Base-by-base conservation (phyloP, 2,888 invertebrate genomes). In the Pharmacophagus antenor region DNA sequence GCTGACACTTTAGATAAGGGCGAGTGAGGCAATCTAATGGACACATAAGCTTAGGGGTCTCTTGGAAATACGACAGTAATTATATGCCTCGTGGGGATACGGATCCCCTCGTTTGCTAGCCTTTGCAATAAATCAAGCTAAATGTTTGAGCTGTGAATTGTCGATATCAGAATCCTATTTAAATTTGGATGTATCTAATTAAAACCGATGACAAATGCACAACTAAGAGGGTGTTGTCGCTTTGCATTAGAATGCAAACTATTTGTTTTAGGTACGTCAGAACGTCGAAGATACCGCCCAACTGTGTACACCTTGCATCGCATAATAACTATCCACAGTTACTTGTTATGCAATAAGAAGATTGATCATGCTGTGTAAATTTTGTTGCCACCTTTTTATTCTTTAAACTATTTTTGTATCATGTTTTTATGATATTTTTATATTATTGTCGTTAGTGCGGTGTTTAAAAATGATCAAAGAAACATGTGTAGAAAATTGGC, bases 91-190 rank as follows among this genome's bases (percentile, higher is more conserved):
- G 76, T 73, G 69, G 70, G 77, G 77, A 71, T 70, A 71, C 67
- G 67, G 65, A 74, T 70, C 61, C 61, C 67, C 71, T 70, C 57
- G 54, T 23, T 17, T 52, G 42, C 71, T 74, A 75, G 70, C 69
- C 70, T 65, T 69, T 62, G 69, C 67, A 67, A 84, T 87, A 86
- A 84, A 87, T 88, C 82, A 84, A 72, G 73, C 70, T 82, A 83
- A 84, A 73, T 74, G 71, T 71, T 70, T 65, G 68, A 69, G 72
- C 73, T 70, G 70, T 66, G 69, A 66, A 71, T 76, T 78, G 69
- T 72, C 71, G 71, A 70, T 74, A 72, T 70, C 70, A 64, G 59
- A 71, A 69, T 71, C 65, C 58, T 63, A 63, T 59, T 61, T 65
- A 65, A 55, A 56, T 56, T 61, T 61, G 51, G 52, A 56, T 52